Percentiles rank a stretch among this genome's conserved stretches.
phyloP scores from a whole-genome alignment of 2,888 invertebrate genomes.

The Latrodectus elegans region DNA sequence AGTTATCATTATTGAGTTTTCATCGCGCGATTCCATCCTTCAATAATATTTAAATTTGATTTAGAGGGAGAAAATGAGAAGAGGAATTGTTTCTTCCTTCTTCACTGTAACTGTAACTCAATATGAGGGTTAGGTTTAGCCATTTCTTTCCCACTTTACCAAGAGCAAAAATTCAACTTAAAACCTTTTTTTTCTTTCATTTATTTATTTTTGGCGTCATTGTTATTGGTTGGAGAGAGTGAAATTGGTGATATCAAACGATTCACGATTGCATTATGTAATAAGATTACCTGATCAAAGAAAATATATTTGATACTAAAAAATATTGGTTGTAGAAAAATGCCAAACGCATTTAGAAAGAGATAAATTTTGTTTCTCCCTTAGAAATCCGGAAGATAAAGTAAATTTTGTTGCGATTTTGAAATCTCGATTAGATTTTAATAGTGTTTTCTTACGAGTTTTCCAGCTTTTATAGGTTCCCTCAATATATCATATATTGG shows the following conservation, averaged over 20 bases:
- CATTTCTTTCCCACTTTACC: neutral
- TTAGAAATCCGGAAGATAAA: neutral
- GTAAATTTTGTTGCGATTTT: neutral
- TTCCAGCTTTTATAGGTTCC: no score
- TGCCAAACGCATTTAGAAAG: neutral
- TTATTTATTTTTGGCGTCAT: neutral
- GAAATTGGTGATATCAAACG: neutral
- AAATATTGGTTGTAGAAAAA: neutral
- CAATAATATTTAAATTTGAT: conserved; percentile 60
- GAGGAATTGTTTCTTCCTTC: neutral
- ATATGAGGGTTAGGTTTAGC: neutral
- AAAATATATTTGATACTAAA: neutral
- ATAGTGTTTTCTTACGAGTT: no score
- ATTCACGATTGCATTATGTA: neutral
- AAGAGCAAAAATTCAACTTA: neutral
- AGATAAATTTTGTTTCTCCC: neutral
- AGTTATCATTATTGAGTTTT: conserved; percentile 42
- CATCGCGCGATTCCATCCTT: conserved; percentile 32
- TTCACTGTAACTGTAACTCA: neutral
- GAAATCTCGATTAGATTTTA: no score
- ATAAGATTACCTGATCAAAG: neutral
- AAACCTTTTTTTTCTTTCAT: neutral
- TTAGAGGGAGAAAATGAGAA: conserved; percentile 5
- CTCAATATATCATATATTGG: no score
- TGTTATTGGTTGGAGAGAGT: neutral